Base-by-base conservation (phyloP, 2,113 vertebrate species). In the Oryzias curvinotus region DNA sequence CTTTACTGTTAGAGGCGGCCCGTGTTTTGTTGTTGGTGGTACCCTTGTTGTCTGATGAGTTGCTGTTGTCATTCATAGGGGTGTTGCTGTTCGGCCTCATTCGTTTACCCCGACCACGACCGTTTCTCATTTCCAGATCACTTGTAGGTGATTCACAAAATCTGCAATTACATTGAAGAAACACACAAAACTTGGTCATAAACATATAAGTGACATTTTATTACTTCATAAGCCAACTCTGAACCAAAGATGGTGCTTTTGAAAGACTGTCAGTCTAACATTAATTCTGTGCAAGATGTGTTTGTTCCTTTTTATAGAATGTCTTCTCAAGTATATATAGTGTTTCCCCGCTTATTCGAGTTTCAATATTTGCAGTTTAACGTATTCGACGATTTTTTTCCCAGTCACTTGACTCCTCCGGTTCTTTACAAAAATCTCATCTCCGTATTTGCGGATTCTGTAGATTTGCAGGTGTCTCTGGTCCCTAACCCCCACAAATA, bases 81-180 rank as follows among this genome's bases (percentile, higher is more conserved):
- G 95, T 94, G 92, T 96, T 98, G 89, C 93, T 98, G 77, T 94
- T 98, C 46, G 97, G 96, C 7, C 97, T 94, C 93, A 98, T 91
- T 41, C 97, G 93, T 75, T 98, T 99, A 66, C 97, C 97, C 76
- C 97, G 90, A 42, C 97, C 97, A 17, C 97, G 94, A 18, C 96
- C 96, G 0, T 98, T 98, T 63, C 96, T 94, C 95, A 98, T 98
- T 83, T 99, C 97, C 72, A 99, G 85, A 84, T 99, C 97, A 48
- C 97, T 99, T 74, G 97, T 98, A 1, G 97, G 97, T 26, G 97
- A 99, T 89, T 99, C 97, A 25, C 97, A 99, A 90, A 99, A 99
- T 91, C 97, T 99, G 87, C 14, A 65, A 5, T 52, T 3, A 68
- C 51, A 21, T 56, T 19, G 54, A 64, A 83, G 36, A 52, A 66